Evolutionary conservation across 1,140 invertebrate species (phyloP).

Genomic region (Brachionus rotundiformis): DNA sequence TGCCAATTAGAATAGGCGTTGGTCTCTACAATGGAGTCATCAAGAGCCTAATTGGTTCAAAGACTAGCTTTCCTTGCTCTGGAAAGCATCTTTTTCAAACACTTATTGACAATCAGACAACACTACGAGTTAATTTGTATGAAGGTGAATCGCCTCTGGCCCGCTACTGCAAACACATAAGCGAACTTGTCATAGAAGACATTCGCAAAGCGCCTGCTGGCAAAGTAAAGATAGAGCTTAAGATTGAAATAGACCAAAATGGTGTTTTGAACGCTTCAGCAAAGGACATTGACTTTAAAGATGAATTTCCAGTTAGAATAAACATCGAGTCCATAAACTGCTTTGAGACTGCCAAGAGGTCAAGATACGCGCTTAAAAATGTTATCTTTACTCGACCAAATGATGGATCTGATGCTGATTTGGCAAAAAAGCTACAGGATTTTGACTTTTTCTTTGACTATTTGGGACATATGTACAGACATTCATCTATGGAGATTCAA

Average conservation of each 20-base stretch:
- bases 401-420: background rate
- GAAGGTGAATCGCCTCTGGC: slow-evolving; percentile 35
- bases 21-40: slow-evolving; percentile 36
- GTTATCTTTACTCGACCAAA: background rate
- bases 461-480: background rate
- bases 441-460: slow-evolving; percentile 37
- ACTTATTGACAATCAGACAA: slow-evolving; percentile 5
- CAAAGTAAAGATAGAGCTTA: background rate
- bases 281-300: background rate
- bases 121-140: background rate
- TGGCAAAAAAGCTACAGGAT: slow-evolving; percentile 26
- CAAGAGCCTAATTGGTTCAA: background rate
- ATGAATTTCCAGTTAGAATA: background rate
- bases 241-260: slow-evolving; percentile 21
- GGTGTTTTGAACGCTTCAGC: background rate
- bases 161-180: slow-evolving; percentile 20
- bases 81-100: slow-evolving; percentile 33
- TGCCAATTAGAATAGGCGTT: slow-evolving; percentile 1
- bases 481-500: background rate
- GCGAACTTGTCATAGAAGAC: slow-evolving; percentile 4
- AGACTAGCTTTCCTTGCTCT: slow-evolving; percentile 16
- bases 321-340: background rate
- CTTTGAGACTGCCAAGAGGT: slow-evolving; percentile 4
- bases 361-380: background rate
- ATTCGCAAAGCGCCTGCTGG: background rate